Evolutionary conservation across 1,140 invertebrate genomes (phyloP).

Genomic region (Sycophila sp.): DNA sequence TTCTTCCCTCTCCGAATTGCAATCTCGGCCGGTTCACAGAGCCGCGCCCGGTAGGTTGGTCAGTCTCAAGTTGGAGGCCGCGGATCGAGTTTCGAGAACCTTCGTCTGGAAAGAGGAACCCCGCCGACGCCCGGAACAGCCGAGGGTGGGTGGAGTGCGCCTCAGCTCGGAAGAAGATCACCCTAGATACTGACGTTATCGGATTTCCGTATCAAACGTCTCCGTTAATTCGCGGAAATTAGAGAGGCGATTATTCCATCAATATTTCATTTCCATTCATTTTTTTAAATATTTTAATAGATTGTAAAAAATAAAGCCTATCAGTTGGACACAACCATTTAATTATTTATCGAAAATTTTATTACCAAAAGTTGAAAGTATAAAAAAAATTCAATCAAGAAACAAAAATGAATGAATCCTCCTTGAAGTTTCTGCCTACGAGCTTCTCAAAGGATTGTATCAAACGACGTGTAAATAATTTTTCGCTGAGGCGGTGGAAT

Average conservation of each 20-base stretch:
- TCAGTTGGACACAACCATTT: too few species aligned
- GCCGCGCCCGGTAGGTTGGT: constrained; percentile 35
- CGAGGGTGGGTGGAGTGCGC: not conserved
- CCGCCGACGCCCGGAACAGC: not conserved
- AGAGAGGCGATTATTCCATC: constrained; percentile 32
- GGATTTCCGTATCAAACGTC: constrained; percentile 30
- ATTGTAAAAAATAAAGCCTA: not conserved
- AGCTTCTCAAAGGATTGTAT: too few species aligned
- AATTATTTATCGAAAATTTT: too few species aligned
- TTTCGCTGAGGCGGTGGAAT: not conserved
- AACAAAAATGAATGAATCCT: too few species aligned
- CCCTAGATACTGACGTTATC: constrained; percentile 23
- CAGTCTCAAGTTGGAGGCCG: constrained; percentile 40
- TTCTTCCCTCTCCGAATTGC: not conserved
- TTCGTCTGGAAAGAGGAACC: constrained; percentile 2
- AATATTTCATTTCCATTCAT: too few species aligned
- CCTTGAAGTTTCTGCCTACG: too few species aligned
- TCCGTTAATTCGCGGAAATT: constrained; percentile 39
- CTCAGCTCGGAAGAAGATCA: too few species aligned
- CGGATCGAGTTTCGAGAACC: constrained; percentile 44
- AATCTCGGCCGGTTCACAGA: not conserved
- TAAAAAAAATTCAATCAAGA: too few species aligned
- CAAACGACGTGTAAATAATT: constrained; percentile 16
- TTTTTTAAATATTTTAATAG: not conserved
- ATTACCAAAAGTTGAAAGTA: too few species aligned